Conservation (phyloP, 2,797 vertebrate species). For the Potorous gilbertii region DNA sequence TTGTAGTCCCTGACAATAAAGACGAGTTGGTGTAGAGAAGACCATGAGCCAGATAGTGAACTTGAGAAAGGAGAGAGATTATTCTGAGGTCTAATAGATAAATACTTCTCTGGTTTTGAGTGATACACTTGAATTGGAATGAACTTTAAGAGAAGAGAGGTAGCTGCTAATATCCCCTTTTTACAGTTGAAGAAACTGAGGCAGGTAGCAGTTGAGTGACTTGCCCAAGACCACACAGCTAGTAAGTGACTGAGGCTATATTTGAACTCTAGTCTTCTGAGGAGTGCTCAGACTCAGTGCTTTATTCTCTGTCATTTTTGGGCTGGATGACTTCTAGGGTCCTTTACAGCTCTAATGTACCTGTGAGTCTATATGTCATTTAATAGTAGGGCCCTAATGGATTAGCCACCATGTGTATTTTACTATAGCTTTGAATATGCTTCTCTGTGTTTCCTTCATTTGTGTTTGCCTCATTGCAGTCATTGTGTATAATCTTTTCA, state of each 20-base stretch:
- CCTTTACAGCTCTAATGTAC: not conserved
- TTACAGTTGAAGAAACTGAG: conserved; percentile 30
- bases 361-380: not conserved
- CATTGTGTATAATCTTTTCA: not conserved
- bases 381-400: not conserved
- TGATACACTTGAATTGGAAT: not conserved
- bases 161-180: conserved; percentile 10
- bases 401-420: not conserved
- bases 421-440: not conserved
- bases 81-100: not conserved
- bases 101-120: not conserved
- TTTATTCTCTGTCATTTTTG: not conserved
- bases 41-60: not conserved
- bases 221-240: not conserved
- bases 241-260: not conserved
- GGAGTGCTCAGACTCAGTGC: not conserved
- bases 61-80: not conserved
- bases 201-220: not conserved
- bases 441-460: not conserved
- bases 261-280: conserved; percentile 9
- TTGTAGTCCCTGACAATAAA: not conserved
- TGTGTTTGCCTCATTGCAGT: not conserved
- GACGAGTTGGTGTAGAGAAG: not conserved
- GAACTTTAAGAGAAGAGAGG: not conserved
- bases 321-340: not conserved